Evolutionary conservation across 2,113 vertebrate genomes (phyloP).

Genomic region (Pungitius pungitius): DNA sequence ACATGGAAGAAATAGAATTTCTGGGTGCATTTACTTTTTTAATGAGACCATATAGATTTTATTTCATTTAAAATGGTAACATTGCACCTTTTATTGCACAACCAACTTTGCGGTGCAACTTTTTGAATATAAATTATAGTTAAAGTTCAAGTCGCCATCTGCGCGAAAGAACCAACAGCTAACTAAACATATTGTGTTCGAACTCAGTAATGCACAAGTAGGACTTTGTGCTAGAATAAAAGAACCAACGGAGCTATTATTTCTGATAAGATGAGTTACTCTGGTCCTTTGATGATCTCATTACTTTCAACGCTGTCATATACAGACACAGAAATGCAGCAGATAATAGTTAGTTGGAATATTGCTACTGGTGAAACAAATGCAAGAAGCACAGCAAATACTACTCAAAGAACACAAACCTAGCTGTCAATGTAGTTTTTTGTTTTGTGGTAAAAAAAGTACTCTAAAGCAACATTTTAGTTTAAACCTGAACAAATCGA

Average conservation of each 20-base stretch:
- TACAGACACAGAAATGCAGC: neutral
- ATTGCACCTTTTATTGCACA: conserved; percentile 9
- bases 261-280: neutral
- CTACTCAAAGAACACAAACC: neutral
- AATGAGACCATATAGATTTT: conserved; percentile 34
- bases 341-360: neutral
- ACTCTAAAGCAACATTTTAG: neutral
- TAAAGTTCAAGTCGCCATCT: conserved; percentile 5
- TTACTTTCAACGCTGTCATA: neutral
- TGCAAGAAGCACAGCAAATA: neutral
- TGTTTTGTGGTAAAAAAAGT: neutral
- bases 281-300: neutral
- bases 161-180: conserved; percentile 21
- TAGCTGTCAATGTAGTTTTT: neutral
- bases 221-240: neutral
- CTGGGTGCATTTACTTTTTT: conserved; percentile 49
- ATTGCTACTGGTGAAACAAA: neutral
- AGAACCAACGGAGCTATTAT: neutral
- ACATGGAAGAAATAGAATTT: conserved; percentile 41
- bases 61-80: conserved; percentile 34
- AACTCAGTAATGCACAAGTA: neutral
- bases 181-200: conserved; percentile 34
- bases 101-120: conserved; percentile 17
- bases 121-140: conserved; percentile 20
- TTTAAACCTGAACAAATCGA: neutral